A percentile compares a stretch with the other conserved stretches of the same genome.
phyloP scores from a whole-genome alignment of 53 echinoderm and acorn worm species.

The Paelopatides confundens region DNA sequence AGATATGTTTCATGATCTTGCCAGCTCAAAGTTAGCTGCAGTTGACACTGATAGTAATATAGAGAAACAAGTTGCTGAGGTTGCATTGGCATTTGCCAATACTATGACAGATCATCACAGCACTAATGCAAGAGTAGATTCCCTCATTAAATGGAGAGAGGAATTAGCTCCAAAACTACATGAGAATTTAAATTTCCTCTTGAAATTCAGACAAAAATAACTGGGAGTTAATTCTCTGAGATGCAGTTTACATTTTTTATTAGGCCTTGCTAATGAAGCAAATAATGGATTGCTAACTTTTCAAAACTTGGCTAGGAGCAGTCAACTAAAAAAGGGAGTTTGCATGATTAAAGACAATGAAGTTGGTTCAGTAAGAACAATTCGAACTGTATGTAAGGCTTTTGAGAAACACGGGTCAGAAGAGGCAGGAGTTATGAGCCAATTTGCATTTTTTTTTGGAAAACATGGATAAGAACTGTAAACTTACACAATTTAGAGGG shows the following conservation, averaged over 20 bases:
- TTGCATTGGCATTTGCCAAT: background rate
- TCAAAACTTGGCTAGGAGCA: background rate
- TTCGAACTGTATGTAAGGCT: background rate
- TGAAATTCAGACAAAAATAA: background rate
- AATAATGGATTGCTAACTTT: background rate
- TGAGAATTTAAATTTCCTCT: background rate
- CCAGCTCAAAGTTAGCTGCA: background rate
- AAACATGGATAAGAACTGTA: background rate
- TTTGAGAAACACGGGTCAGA: background rate
- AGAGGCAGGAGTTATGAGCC: background rate
- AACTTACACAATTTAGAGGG: slow-evolving; percentile 27
- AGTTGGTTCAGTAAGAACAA: background rate
- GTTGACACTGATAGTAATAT: background rate
- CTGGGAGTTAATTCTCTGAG: background rate
- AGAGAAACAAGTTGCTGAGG: background rate
- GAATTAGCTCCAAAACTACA: background rate
- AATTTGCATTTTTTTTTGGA: slow-evolving; percentile 9
- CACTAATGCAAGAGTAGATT: background rate
- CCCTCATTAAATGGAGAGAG: background rate
- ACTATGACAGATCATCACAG: background rate
- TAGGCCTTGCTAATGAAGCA: background rate
- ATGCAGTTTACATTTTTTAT: background rate
- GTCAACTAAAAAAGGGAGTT: background rate
- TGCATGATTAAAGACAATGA: background rate
- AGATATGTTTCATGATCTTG: background rate